A percentile compares a stretch with the other conserved stretches of the same genome.
Evolutionary conservation across 1,140 invertebrate genomes (phyloP).

Genomic region (Drosophila rhopaloa): DNA sequence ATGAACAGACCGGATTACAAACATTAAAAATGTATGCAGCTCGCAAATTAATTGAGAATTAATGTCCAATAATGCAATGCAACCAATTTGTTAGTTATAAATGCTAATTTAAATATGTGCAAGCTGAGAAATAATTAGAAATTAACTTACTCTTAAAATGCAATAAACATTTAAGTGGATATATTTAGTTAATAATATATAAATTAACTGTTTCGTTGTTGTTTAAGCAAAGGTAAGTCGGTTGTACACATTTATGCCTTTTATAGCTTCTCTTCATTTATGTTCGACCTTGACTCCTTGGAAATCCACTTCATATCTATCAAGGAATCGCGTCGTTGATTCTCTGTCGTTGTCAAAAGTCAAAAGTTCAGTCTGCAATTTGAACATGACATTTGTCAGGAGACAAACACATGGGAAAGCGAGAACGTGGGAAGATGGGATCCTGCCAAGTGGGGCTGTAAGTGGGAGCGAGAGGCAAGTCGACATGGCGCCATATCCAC

Average conservation of each 20-base stretch:
- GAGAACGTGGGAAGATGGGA: slow-evolving; percentile 6
- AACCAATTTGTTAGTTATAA: background rate
- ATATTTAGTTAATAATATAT: background rate
- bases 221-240: background rate
- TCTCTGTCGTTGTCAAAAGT: slow-evolving; percentile 58
- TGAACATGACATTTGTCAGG: slow-evolving; percentile 79
- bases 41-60: background rate
- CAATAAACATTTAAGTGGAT: background rate
- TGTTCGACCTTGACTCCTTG: slow-evolving; percentile 59
- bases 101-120: background rate
- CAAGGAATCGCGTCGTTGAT: slow-evolving; percentile 34
- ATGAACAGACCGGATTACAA: background rate
- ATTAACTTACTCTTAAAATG: background rate
- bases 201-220: background rate
- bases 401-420: slow-evolving; percentile 35
- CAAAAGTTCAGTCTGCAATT: slow-evolving; percentile 77
- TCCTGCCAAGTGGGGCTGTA: background rate
- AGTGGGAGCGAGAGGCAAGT: slow-evolving; percentile 12
- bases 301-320: slow-evolving; percentile 69
- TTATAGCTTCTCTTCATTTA: slow-evolving; percentile 9
- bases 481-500: slow-evolving; percentile 68
- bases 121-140: background rate
- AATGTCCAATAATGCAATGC: background rate
- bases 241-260: background rate
- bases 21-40: background rate